A percentile compares a stretch with the other conserved stretches of the same genome.
phyloP scores from a whole-genome alignment of 2,888 invertebrate genomes.

The Eristalis intricaria region DNA sequence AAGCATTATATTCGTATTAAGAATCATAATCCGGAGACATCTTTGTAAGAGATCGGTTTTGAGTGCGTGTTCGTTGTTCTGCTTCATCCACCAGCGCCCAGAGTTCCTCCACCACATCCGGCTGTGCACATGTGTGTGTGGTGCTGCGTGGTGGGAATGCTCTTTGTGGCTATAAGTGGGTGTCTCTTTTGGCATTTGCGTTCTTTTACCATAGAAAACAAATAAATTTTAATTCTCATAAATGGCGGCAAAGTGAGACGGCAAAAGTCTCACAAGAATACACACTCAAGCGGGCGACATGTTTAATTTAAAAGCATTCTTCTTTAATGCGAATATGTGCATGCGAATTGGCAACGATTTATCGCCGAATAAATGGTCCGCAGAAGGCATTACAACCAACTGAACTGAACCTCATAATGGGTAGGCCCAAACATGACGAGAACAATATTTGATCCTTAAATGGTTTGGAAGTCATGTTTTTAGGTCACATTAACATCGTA shows the following conservation, averaged over 20 bases:
- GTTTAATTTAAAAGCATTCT: conserved; percentile 61
- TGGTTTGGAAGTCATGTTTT: conserved; percentile 50
- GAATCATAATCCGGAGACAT: conserved; percentile 57
- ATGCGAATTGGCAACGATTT: conserved; percentile 61
- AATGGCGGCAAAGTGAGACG: conserved; percentile 44
- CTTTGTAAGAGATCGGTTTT: conserved; percentile 37
- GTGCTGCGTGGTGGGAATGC: conserved; percentile 1
- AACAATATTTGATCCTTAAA: conserved; percentile 63
- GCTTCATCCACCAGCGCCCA: not conserved
- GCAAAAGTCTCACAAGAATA: conserved; percentile 1
- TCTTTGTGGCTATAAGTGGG: conserved; percentile 58
- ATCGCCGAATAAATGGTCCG: conserved; percentile 58
- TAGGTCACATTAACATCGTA: conserved; percentile 46
- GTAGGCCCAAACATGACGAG: conserved; percentile 26
- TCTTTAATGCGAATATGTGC: conserved; percentile 39
- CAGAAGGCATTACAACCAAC: conserved; percentile 34
- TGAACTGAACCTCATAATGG: conserved; percentile 37
- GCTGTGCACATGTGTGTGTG: not conserved
- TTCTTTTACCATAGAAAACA: conserved; percentile 46
- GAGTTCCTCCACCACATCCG: not conserved
- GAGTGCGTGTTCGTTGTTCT: conserved; percentile 5
- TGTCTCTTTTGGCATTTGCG: conserved; percentile 37
- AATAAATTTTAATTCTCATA: conserved; percentile 60
- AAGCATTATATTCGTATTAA: conserved; percentile 49
- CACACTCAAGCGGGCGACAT: conserved; percentile 28